Evolutionary conservation across 2,797 vertebrate genomes (phyloP).

Genomic region (Fistularia tabacaria): DNA sequence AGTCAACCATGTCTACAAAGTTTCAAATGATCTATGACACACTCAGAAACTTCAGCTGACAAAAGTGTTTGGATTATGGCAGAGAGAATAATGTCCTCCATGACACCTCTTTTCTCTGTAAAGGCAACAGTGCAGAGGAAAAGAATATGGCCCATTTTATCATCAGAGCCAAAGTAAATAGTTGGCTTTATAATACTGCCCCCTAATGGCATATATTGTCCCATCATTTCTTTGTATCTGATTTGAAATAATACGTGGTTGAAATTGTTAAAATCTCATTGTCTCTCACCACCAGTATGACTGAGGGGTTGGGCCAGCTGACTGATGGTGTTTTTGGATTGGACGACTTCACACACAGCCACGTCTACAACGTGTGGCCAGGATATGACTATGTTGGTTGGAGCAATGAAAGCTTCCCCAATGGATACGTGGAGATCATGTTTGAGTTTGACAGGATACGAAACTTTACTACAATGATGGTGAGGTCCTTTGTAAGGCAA

Average conservation of each 20-base stretch:
- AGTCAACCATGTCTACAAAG: constrained; percentile 44
- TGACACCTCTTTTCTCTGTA: constrained; percentile 49
- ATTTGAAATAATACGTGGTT: no score
- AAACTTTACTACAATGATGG: constrained; percentile 98
- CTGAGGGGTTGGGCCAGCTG: constrained; percentile 93
- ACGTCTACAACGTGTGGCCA: constrained; percentile 89
- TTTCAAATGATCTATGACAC: constrained; percentile 27
- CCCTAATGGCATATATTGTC: constrained; percentile 52
- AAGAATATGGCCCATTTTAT: constrained; percentile 53
- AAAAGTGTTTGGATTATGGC: constrained; percentile 51
- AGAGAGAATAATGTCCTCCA: constrained; percentile 71
- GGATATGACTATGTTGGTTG: constrained; percentile 97
- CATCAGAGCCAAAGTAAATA: constrained; percentile 25
- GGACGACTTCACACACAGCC: constrained; percentile 90
- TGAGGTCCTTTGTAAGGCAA: constrained; percentile 30
- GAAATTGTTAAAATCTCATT: background rate
- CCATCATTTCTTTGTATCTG: no score
- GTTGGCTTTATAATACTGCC: constrained; percentile 46
- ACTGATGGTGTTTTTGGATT: constrained; percentile 91
- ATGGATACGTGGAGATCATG: constrained; percentile 89
- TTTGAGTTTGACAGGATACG: constrained; percentile 94
- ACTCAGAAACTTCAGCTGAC: constrained; percentile 29
- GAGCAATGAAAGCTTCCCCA: constrained; percentile 86
- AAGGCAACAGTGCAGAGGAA: constrained; percentile 27
- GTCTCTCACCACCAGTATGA: constrained; percentile 80